Base-by-base conservation (phyloP, 2,888 invertebrate genomes). In the Mantis religiosa region DNA sequence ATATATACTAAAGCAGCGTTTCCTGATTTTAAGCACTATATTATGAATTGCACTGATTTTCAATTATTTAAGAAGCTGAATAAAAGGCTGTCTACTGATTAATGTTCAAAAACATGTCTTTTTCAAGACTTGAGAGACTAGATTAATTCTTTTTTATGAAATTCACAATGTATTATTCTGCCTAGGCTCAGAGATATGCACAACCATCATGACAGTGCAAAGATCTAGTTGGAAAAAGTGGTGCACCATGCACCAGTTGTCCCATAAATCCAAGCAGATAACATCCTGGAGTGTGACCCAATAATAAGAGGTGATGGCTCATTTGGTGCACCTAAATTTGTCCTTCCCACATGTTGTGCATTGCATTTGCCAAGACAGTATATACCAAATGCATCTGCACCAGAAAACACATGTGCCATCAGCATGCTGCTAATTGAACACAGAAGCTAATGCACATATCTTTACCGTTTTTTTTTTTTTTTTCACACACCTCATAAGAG, bases 141-240 rank as follows among this genome's bases (percentile, higher is more conserved):
- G 54, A 25, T 71, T 71, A 25, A 71, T 71, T 4, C 20, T 20
- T 71, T 20, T 20, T 20, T 71, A 71, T 71, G 3, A 20, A 15
- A 41, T 41, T 41, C 41, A 41, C 41, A 20, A 20, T 71, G 54
- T 25, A 71, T 25, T 20, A 71, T 71, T 71, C 54, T 71, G 20
- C 54, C 54, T 71, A 71, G 54, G 54, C 54, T 20, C 54, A 71
- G 54, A 71, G 54, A 71, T 71, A 71, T 25, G 6, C 87, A 34
- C 82, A 87, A 27, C 87, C 87, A 30, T 82, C 87, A 87, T 87
- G 87, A 87, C 87, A 87, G 87, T 86, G 30, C 86, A 86, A 28
- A 25, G 81, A 8, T n/a, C 25, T 81, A 86, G 81, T 28, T 86
- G 47, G 28, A 54, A 27, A 86, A 81, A 86, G 28, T 28, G 86